Conservation (phyloP, 2,113 vertebrate species). For the Morone chrysops region DNA sequence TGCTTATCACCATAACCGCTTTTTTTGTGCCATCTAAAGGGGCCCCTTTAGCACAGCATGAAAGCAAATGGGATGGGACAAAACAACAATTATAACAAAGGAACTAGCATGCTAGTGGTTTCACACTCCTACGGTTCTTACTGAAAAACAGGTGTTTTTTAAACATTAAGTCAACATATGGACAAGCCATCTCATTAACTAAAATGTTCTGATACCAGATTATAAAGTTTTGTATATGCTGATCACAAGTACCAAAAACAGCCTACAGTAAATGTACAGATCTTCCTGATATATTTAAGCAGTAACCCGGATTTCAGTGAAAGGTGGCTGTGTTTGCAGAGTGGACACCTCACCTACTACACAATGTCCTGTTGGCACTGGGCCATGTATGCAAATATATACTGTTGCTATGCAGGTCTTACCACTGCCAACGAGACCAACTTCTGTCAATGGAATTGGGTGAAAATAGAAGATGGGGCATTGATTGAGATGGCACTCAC, state of each 20-base stretch:
- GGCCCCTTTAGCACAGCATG: no score
- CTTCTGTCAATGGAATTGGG: no score
- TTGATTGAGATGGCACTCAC: constrained; percentile 82
- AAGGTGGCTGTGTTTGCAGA: background rate
- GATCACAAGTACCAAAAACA: background rate
- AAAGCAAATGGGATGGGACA: background rate
- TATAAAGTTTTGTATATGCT: background rate
- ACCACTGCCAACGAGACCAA: background rate
- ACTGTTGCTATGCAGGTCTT: background rate
- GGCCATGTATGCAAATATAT: background rate
- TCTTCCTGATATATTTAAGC: no score
- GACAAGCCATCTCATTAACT: no score
- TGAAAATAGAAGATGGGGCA: background rate
- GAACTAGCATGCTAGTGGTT: background rate
- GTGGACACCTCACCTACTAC: background rate
- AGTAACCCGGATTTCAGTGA: background rate
- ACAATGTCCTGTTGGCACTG: constrained; percentile 32
- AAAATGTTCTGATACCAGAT: background rate
- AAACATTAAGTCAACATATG: no score
- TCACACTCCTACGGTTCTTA: background rate
- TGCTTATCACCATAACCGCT: background rate
- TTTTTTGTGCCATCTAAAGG: background rate
- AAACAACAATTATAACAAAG: background rate
- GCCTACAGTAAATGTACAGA: no score
- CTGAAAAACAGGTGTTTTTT: background rate